These are phyloP conservation scores for Ischnus inquisitorius DNA, from an alignment of 2,888 invertebrate species.

Conservation along the genomic window DNA sequence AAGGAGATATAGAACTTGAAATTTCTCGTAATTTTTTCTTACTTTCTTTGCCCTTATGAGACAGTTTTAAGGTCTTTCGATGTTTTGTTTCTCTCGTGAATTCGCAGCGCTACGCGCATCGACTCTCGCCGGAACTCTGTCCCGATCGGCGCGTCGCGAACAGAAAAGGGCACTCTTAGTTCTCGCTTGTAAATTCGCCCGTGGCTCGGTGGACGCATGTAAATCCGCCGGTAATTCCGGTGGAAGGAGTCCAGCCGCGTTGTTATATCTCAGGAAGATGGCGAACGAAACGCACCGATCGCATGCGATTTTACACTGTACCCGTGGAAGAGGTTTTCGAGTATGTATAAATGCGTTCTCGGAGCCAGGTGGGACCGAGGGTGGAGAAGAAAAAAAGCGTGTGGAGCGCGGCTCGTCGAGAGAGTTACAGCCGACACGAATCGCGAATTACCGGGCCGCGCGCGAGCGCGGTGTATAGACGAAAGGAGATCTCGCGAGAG, in stretches of 20 bases:
- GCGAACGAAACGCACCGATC: constrained; percentile 26
- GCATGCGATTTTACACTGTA: constrained; percentile 27
- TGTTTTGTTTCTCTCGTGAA: constrained; percentile 33
- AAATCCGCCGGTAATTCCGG: constrained; percentile 83
- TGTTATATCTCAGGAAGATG: constrained; percentile 51
- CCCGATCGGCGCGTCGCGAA: constrained; percentile 76
- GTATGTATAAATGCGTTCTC: constrained; percentile 20
- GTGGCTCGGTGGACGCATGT: constrained; percentile 76
- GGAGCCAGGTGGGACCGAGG: constrained; percentile 70
- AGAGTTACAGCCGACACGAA: constrained; percentile 84
- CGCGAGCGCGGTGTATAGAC: constrained; percentile 49
- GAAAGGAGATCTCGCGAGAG: constrained; percentile 77
- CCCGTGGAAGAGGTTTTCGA: background rate
- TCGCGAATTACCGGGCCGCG: constrained; percentile 81
- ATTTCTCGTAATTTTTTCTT: background rate
- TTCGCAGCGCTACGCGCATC: constrained; percentile 42
- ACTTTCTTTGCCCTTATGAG: background rate
- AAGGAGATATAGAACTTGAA: background rate
- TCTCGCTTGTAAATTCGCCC: constrained; percentile 82
- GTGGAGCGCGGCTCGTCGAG: constrained; percentile 55
- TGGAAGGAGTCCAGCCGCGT: constrained; percentile 76
- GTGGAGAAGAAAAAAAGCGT: constrained; percentile 71
- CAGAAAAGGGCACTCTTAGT: constrained; percentile 84
- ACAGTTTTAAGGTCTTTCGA: constrained; percentile 16
- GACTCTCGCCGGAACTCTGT: constrained; percentile 66